Conservation (phyloP, 2,888 invertebrate species). For the Cephus nigrinus region DNA sequence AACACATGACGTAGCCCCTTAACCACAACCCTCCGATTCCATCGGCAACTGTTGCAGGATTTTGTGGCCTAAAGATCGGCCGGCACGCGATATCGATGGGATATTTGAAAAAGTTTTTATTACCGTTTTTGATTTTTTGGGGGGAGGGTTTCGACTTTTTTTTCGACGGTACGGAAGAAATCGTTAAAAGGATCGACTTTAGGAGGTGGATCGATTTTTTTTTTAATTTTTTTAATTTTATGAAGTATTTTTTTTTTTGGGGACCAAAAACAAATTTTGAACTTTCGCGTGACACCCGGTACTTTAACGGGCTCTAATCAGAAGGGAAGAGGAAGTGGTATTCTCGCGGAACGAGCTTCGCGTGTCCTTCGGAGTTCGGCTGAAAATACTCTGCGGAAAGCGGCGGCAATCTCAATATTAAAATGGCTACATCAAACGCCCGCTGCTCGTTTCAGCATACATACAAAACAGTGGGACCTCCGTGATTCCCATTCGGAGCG, state of each 20-base stretch:
- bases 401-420: slow-evolving; percentile 24
- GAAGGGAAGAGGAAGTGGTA: too few species aligned
- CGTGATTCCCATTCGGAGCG: slow-evolving; percentile 20
- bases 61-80: slow-evolving; percentile 16
- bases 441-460: slow-evolving; percentile 22
- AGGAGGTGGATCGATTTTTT: too few species aligned
- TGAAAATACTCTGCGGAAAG: slow-evolving; percentile 8
- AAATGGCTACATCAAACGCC: slow-evolving; percentile 26
- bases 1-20: slow-evolving; percentile 49
- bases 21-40: slow-evolving; percentile 52
- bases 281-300: too few species aligned
- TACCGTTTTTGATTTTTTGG: not conserved
- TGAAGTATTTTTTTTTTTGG: too few species aligned
- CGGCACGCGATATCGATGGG: slow-evolving; percentile 23
- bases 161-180: too few species aligned
- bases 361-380: too few species aligned
- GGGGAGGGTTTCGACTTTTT: too few species aligned
- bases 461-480: slow-evolving; percentile 22
- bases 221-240: too few species aligned
- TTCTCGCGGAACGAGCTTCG: too few species aligned
- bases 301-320: too few species aligned
- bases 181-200: too few species aligned
- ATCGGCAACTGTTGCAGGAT: slow-evolving; percentile 44
- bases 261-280: too few species aligned
- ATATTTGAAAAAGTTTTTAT: not conserved